Evolutionary conservation across 2,888 invertebrate species (phyloP).

Genomic region (Cephus sareptanus): DNA sequence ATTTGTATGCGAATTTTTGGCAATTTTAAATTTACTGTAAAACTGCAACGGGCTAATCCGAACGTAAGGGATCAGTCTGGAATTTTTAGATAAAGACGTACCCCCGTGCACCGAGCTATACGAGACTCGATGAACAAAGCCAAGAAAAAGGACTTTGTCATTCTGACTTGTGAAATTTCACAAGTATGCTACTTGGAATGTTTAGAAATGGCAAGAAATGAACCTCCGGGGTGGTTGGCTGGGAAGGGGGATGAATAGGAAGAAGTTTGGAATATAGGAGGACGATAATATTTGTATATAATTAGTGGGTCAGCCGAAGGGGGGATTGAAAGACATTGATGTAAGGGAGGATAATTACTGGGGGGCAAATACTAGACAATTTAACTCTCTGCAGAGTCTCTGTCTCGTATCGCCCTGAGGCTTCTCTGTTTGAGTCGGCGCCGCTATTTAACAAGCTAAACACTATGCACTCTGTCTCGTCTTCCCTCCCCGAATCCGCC

Average conservation of each 20-base stretch:
- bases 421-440: conserved; percentile 34
- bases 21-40: background rate
- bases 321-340: conserved; percentile 35
- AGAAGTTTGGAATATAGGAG: background rate
- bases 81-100: background rate
- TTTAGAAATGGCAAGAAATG: too few species aligned
- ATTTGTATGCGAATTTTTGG: background rate
- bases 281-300: conserved; percentile 45
- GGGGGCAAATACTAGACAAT: conserved; percentile 53
- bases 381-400: conserved; percentile 35
- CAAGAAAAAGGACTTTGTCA: background rate
- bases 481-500: background rate
- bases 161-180: background rate
- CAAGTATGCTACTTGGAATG: background rate
- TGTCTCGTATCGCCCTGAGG: conserved; percentile 21
- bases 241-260: background rate
- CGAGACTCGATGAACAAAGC: background rate
- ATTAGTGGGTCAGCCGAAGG: conserved; percentile 40
- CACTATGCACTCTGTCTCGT: conserved; percentile 23
- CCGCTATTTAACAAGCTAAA: conserved; percentile 44
- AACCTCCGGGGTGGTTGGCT: background rate
- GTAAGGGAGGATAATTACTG: conserved; percentile 49
- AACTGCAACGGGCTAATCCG: background rate
- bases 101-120: background rate
- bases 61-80: background rate